These are phyloP conservation scores for Aleadryas rufinucha DNA, from an alignment of 2,113 vertebrate genomes.

Conservation along the genomic window DNA sequence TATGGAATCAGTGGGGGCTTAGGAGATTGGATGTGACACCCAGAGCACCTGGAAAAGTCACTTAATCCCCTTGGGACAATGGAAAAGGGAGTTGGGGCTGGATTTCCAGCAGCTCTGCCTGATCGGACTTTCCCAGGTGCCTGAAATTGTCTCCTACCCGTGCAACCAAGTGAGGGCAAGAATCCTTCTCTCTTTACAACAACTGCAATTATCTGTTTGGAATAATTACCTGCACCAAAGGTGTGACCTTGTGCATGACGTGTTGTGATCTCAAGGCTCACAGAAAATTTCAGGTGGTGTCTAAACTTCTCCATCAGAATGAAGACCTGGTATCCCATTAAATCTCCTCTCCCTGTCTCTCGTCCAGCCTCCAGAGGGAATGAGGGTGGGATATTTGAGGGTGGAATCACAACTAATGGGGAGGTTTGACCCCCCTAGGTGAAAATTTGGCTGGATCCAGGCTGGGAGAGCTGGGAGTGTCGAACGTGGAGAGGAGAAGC, in stretches of 20 bases:
- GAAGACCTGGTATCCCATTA: no score
- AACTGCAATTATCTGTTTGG: neutral
- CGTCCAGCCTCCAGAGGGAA: neutral
- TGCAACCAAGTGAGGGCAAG: neutral
- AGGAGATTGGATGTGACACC: neutral
- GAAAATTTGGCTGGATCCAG: neutral
- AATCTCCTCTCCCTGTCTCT: neutral
- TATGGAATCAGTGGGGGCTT: neutral
- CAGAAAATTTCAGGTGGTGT: neutral
- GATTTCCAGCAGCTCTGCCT: neutral
- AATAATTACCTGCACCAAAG: neutral
- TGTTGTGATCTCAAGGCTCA: accelerated
- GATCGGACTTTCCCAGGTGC: neutral
- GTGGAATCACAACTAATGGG: neutral
- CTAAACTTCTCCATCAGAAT: neutral
- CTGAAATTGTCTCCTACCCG: neutral
- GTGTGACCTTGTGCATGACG: neutral
- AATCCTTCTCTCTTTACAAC: neutral
- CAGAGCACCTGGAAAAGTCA: neutral
- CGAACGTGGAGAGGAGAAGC: accelerated
- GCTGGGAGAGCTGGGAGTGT: neutral
- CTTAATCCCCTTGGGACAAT: neutral
- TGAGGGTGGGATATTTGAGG: neutral
- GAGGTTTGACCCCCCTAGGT: neutral
- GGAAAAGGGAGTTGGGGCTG: neutral